Percentiles rank a stretch among this genome's conserved stretches.
These are phyloP conservation scores for Apolygus lucorum DNA, from an alignment of 1,140 invertebrate genomes.

Conservation along the genomic window DNA sequence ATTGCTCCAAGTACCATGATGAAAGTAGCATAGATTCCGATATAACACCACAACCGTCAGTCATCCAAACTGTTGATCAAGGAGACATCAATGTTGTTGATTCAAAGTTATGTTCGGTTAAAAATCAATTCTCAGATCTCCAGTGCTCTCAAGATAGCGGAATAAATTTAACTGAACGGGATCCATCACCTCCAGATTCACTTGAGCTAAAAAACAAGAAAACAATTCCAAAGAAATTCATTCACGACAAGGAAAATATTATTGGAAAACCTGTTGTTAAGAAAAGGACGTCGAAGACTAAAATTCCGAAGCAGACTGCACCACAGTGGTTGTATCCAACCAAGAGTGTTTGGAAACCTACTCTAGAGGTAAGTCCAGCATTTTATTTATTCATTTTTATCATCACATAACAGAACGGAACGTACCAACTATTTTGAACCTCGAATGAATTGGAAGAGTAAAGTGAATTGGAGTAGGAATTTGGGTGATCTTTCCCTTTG, in stretches of 20 bases:
- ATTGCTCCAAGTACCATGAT: not conserved
- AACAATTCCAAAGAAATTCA: too few species aligned
- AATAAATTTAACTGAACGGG: constrained; percentile 62
- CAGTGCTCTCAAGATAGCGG: constrained; percentile 67
- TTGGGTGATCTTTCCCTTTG: too few species aligned
- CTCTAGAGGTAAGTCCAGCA: constrained; percentile 53
- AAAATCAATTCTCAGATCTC: constrained; percentile 41
- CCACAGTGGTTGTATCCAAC: constrained; percentile 64
- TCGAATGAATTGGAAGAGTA: too few species aligned
- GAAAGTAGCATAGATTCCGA: not conserved
- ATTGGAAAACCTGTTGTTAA: constrained; percentile 5
- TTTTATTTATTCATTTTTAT: not conserved
- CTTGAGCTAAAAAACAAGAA: not conserved
- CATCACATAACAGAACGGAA: too few species aligned
- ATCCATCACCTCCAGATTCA: constrained; percentile 34
- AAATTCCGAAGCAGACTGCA: constrained; percentile 17
- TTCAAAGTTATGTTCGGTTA: not conserved
- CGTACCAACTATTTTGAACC: too few species aligned
- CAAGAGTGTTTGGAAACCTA: constrained; percentile 70
- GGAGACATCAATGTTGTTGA: not conserved
- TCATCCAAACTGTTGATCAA: not conserved
- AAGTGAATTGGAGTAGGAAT: too few species aligned
- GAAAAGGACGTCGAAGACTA: constrained; percentile 32
- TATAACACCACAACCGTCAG: not conserved
- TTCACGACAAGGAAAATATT: too few species aligned